Evolutionary conservation across 1,140 invertebrate species (phyloP), one percentile per base, ranked within the genome.

Genomic region (Trypoxylus dichotomus): DNA sequence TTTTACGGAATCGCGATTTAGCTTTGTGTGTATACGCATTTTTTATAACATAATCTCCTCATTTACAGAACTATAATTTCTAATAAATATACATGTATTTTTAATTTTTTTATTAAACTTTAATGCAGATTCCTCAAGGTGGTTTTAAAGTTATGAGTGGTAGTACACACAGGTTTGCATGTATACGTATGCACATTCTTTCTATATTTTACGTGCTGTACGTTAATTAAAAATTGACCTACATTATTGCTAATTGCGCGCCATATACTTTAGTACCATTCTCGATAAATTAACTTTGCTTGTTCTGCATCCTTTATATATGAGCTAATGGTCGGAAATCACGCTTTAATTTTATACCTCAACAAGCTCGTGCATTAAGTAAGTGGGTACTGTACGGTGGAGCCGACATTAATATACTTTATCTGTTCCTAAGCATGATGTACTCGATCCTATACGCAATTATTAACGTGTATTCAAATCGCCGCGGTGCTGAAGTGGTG

Each of bases 391-490:
- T 54, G 47, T 19, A 54, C 19, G 47, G 15, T n/a, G 15, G 47
- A 54, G 47, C 47, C 47, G 47, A 54, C 47, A 6, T 19, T 54
- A 54, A 54, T 54, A 54, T 54, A 54, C 19, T 54, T 54, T 54
- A 54, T 54, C 47, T 54, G 47, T 54, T 19, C 19, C 2, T 19
- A 54, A 47, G 47, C 47, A 54, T 54, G 47, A 19, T 54, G 47
- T 15, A 54, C 47, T 54, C 19, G 47, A 54, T 54, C 47, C 15
- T 54, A 19, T 54, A 54, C 2, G 47, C 47, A 19, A 54, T 54
- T 19, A 54, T 54, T 54, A 54, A 54, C 47, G 47, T n/a, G 47
- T 54, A 54, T 54, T 54, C 47, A 54, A 54, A 54, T 54, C 47
- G 47, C 13, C 19, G 19, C 47, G 47, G 47, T n/a, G 19, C 47